phyloP scores from a whole-genome alignment of 2,888 invertebrate genomes.

The Polydrusus cervinus region DNA sequence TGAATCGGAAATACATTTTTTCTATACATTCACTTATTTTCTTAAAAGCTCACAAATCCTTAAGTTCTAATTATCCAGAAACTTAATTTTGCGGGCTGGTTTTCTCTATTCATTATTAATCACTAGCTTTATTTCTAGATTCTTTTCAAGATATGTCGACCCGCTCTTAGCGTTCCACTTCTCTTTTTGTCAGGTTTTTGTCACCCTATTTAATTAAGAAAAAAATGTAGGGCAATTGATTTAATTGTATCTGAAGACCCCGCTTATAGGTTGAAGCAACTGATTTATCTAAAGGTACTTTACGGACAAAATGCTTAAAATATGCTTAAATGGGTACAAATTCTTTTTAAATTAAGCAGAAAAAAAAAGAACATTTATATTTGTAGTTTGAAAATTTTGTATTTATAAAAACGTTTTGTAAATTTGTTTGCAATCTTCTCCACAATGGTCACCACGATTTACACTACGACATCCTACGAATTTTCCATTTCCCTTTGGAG shows the following conservation, averaged over 20 bases:
- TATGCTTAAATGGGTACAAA: not conserved
- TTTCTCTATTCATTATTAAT: conserved; percentile 49
- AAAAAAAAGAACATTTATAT: not conserved
- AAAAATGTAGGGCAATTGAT: conserved; percentile 47
- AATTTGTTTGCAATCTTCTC: no score
- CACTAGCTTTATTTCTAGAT: conserved; percentile 46
- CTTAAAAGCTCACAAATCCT: conserved; percentile 14
- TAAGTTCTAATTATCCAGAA: conserved; percentile 40
- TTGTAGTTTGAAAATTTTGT: no score
- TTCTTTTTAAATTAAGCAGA: not conserved
- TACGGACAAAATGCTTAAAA: conserved; percentile 7
- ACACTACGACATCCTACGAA: no score
- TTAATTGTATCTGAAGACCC: conserved; percentile 45
- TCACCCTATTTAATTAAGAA: conserved; percentile 51
- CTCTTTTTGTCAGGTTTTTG: conserved; percentile 39
- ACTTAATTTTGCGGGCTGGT: conserved; percentile 46
- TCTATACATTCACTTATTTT: no score
- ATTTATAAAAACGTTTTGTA: no score
- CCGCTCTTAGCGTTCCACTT: conserved; percentile 38
- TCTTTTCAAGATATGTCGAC: conserved; percentile 50
- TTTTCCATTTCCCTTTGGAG: no score
- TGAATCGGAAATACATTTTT: no score
- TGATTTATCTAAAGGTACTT: conserved; percentile 37
- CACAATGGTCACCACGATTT: no score
- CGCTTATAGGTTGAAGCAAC: conserved; percentile 36